Conservation (phyloP, 2,797 vertebrate species). For the Pteronotus mesoamericanus region DNA sequence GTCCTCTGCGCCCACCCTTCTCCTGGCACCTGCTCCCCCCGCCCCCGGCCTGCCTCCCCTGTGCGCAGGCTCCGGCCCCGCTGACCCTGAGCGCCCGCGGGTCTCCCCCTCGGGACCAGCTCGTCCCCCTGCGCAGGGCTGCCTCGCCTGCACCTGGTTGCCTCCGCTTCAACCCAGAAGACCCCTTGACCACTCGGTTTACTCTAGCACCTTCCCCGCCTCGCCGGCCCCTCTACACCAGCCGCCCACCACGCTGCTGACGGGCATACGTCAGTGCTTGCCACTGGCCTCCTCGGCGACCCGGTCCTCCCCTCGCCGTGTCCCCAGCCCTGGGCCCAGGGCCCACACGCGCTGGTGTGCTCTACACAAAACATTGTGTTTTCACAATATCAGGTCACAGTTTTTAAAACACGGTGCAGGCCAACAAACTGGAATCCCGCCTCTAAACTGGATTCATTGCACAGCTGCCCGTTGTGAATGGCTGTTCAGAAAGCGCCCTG, state of each 20-base stretch:
- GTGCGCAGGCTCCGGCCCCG: neutral
- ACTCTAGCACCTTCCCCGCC: neutral
- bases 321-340: neutral
- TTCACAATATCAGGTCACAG: neutral
- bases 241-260: accelerated
- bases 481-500: neutral
- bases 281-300: accelerated
- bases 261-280: accelerated
- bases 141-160: no score
- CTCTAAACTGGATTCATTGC: neutral
- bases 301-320: no score
- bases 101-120: neutral
- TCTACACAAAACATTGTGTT: neutral
- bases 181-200: no score
- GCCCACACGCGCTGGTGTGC: accelerated
- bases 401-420: neutral
- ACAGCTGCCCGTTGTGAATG: neutral
- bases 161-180: neutral
- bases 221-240: neutral
- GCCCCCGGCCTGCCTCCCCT: accelerated
- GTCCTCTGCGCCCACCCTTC: no score
- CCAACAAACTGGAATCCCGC: neutral
- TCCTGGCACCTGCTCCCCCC: no score
- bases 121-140: neutral
- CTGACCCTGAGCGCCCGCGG: no score